phyloP scores from a whole-genome alignment of 2,888 invertebrate species.

The Hypselothyrea guttata region DNA sequence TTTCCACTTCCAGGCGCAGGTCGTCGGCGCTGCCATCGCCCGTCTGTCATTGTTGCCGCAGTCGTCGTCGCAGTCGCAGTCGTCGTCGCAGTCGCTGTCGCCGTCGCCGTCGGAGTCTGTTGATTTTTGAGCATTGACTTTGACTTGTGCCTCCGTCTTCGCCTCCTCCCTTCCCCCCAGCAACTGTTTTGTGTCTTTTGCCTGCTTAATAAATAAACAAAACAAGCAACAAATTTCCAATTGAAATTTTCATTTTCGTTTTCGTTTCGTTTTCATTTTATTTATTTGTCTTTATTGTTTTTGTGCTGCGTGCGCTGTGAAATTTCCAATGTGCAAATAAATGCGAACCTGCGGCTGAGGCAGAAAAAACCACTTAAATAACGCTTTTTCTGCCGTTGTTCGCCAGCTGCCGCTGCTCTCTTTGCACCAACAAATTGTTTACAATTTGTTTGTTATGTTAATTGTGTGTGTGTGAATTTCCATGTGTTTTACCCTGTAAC shows the following conservation, averaged over 20 bases:
- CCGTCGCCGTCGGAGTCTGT: slow-evolving; percentile 42
- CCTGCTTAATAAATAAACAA: slow-evolving; percentile 52
- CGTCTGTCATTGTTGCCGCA: too few species aligned
- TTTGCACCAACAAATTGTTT: slow-evolving; percentile 70
- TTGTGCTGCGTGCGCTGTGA: slow-evolving; percentile 6
- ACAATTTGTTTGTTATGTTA: slow-evolving; percentile 33
- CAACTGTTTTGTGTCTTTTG: slow-evolving; percentile 54
- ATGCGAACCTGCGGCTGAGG: slow-evolving; percentile 3
- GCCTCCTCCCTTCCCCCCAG: slow-evolving; percentile 3
- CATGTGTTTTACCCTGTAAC: slow-evolving; percentile 41
- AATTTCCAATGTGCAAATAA: slow-evolving; percentile 40
- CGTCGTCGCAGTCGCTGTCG: not conserved
- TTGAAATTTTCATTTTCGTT: slow-evolving; percentile 30
- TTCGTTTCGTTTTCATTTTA: too few species aligned
- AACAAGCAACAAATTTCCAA: slow-evolving; percentile 34
- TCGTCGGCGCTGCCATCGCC: slow-evolving; percentile 9
- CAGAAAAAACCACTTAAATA: slow-evolving; percentile 44
- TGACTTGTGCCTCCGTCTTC: slow-evolving; percentile 9
- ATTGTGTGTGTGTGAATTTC: not conserved
- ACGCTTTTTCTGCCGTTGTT: slow-evolving; percentile 35
- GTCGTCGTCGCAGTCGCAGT: slow-evolving; percentile 13
- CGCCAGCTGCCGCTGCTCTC: slow-evolving; percentile 63
- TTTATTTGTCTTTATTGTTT: not conserved
- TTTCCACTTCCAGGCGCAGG: slow-evolving; percentile 37
- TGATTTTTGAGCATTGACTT: slow-evolving; percentile 47